phyloP scores from a whole-genome alignment of 2,113 vertebrate species.

The Neopipo cinnamomea region DNA sequence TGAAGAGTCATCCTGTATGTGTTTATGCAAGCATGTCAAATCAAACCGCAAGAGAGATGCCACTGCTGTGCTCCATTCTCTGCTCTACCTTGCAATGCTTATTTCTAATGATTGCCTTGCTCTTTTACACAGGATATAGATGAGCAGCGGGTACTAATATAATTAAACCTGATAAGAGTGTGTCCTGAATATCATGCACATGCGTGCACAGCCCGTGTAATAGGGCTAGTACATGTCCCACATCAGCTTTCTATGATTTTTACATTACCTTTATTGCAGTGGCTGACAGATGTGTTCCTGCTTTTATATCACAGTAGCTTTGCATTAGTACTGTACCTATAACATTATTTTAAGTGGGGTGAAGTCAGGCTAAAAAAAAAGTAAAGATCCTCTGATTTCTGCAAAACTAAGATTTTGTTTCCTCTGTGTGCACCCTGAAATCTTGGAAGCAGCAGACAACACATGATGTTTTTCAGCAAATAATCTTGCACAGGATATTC shows the following conservation, averaged over 20 bases:
- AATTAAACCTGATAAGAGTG: conserved; percentile 60
- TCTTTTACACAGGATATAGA: conserved; percentile 47
- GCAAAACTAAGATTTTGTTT: background rate
- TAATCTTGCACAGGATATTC: background rate
- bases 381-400: background rate
- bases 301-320: background rate
- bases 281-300: background rate
- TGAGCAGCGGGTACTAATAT: conserved; percentile 41
- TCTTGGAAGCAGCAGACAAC: background rate
- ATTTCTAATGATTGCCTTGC: conserved; percentile 42
- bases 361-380: background rate
- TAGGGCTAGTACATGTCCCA: background rate
- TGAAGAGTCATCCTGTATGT: background rate
- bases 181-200: conserved; percentile 22
- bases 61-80: background rate
- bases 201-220: conserved; percentile 35
- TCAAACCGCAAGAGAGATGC: background rate
- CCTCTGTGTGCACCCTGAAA: background rate
- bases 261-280: background rate
- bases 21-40: conserved; percentile 42
- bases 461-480: background rate
- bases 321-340: background rate
- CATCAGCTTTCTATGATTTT: conserved; percentile 52
- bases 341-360: background rate
- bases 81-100: background rate